Base-by-base conservation (phyloP, 2,888 invertebrate species). In the Sabellastarte sp. region DNA sequence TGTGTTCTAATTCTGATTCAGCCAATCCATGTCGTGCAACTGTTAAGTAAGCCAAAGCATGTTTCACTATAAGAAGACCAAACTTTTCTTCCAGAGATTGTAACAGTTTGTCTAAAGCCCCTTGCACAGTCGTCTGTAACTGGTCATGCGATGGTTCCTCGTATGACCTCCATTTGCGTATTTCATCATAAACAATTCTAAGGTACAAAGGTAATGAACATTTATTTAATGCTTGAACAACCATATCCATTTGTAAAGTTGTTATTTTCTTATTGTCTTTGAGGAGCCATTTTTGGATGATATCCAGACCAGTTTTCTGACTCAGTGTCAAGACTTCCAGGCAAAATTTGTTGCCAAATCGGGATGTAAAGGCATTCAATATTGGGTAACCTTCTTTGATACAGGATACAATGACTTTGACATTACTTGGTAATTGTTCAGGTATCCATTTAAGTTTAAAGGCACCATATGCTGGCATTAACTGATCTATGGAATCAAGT, bases 401-500 rank as follows among this genome's bases (percentile, higher is more conserved):
- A 3, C 51, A 60, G 52, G 63, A 63, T 3, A 61, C 31, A 20
- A 63, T 32, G 30, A 63, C 24, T 30, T 63, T 63, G 26, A 63
- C 63, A 24, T 31, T 3, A 3, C 10, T 2, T 3, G 63, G 63
- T 3, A 63, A 32, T 4, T 30, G 31, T 10, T 15, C 32, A 3
- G 63, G 63, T 20, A 63, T 10, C 63, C 63, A 63, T 26, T 59
- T 56, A 30, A 74, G 63, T 50, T 67, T 64, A 61, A 67, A 69
- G 15, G 73, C 70, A 33, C 59, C 52, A 50, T 68, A 62, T 5
- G 60, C 53, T 4, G 65, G 56, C 20, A 65, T 51, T 15, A 74
- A 64, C 61, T 74, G 74, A 62, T 74, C 74, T 4, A 74, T 41
- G 24, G 71, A 69, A 55, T 74, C 74, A n/a, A 74, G 32, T 50